Evolutionary conservation across 2,888 invertebrate species (phyloP).

Genomic region (Leptura quadrifasciata): DNA sequence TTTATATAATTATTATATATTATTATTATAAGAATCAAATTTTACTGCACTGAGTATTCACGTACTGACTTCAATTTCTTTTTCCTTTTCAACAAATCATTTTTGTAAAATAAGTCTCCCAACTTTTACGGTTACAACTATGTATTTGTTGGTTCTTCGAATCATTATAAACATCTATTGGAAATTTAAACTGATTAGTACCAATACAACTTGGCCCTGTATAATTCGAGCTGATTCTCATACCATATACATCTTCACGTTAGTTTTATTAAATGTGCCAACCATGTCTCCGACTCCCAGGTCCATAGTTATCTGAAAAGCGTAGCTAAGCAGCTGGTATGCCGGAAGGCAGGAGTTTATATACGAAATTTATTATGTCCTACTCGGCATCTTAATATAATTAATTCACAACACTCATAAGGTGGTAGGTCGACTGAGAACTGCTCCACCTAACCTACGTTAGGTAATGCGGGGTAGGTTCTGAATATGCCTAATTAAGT

Average conservation of each 20-base stretch:
- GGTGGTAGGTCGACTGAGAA: conserved; percentile 35
- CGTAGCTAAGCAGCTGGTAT: conserved; percentile 15
- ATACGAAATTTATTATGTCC: conserved; percentile 38
- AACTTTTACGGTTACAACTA: too few species aligned
- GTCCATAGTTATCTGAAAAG: conserved; percentile 16
- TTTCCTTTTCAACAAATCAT: too few species aligned
- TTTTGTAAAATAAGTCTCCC: too few species aligned
- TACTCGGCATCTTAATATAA: conserved; percentile 42
- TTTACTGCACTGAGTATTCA: too few species aligned
- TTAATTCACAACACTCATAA: conserved; percentile 51
- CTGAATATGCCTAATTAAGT: conserved; percentile 67
- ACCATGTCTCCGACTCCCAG: conserved; percentile 5
- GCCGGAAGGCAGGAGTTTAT: conserved; percentile 34
- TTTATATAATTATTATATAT: too few species aligned
- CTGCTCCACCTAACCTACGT: conserved; percentile 45
- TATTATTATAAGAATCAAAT: too few species aligned
- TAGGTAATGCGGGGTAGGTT: conserved; percentile 45
- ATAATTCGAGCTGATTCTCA: too few species aligned
- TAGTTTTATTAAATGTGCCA: background rate
- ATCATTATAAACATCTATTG: too few species aligned
- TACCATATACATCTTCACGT: background rate
- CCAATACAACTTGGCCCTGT: too few species aligned
- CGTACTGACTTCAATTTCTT: too few species aligned
- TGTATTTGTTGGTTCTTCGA: too few species aligned
- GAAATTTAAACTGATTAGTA: too few species aligned